A percentile compares a stretch with the other conserved stretches of the same genome.
These are phyloP conservation scores for Riparia riparia DNA, from an alignment of 2,113 vertebrate species.

Conservation along the genomic window DNA sequence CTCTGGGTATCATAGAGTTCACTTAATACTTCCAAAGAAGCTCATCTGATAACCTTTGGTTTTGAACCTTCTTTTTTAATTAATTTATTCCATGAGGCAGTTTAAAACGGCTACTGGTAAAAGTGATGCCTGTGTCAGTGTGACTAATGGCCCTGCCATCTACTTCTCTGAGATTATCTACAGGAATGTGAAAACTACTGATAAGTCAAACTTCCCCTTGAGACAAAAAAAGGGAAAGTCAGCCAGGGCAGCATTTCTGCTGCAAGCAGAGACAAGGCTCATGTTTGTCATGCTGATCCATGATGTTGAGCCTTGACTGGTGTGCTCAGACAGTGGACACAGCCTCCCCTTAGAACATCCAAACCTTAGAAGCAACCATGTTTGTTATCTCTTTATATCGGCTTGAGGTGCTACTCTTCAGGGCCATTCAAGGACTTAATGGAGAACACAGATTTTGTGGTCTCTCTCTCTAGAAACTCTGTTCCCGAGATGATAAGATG, in stretches of 20 bases:
- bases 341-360: not conserved
- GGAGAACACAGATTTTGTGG: not conserved
- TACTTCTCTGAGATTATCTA: not conserved
- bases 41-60: not conserved
- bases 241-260: not conserved
- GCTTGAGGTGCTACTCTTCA: not conserved
- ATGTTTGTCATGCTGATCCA: not conserved
- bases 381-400: not conserved
- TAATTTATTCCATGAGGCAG: not conserved
- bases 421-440: not conserved
- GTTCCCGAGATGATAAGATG: not conserved
- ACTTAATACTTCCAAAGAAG: not conserved
- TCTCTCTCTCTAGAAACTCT: not conserved
- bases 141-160: not conserved
- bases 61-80: not conserved
- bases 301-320: too few species aligned
- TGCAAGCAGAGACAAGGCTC: not conserved
- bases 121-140: not conserved
- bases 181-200: not conserved
- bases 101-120: not conserved
- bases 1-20: not conserved
- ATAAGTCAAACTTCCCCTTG: not conserved
- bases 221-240: not conserved
- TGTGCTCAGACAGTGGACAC: not conserved
- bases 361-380: not conserved